Evolutionary conservation across 1,140 invertebrate species (phyloP).

Genomic region (Pollicipes pollicipes): DNA sequence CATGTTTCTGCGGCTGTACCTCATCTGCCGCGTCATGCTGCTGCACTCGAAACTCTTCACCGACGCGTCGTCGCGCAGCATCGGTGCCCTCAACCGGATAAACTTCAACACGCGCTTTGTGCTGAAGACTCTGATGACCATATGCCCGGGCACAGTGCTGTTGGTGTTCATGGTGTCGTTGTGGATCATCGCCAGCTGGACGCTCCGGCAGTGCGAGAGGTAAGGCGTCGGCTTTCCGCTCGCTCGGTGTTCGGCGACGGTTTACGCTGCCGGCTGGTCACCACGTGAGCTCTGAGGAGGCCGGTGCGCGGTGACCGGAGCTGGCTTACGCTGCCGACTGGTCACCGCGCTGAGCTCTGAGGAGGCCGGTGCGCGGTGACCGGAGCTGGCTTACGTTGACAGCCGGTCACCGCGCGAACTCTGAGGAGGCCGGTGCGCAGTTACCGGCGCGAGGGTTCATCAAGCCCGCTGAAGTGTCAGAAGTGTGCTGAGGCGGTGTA

Average conservation of each 20-base stretch:
- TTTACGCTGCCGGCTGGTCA: no score
- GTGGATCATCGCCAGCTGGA: conserved; percentile 99
- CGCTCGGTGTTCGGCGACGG: not conserved
- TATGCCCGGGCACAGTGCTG: conserved; percentile 95
- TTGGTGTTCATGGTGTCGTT: conserved; percentile 96
- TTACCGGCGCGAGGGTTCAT: no score
- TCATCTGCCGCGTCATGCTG: conserved; percentile 98
- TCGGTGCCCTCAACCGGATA: conserved; percentile 94
- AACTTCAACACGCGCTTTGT: conserved; percentile 99
- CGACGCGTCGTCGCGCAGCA: conserved; percentile 73
- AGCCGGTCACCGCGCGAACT: no score
- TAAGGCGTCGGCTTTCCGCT: conserved; percentile 30
- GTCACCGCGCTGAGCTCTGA: no score
- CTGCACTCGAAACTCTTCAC: conserved; percentile 98
- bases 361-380: no score
- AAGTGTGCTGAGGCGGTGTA: no score
- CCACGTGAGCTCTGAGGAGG: no score
- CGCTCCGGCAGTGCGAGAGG: conserved; percentile 95
- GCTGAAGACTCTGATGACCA: conserved; percentile 98
- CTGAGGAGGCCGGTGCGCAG: no score
- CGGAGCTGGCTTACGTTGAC: no score
- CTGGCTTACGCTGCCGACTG: no score
- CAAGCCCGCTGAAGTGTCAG: no score
- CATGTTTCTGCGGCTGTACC: conserved; percentile 97
- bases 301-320: no score